These are phyloP conservation scores for Calephelis nemesis DNA, from an alignment of 1,140 invertebrate species.

Conservation along the genomic window DNA sequence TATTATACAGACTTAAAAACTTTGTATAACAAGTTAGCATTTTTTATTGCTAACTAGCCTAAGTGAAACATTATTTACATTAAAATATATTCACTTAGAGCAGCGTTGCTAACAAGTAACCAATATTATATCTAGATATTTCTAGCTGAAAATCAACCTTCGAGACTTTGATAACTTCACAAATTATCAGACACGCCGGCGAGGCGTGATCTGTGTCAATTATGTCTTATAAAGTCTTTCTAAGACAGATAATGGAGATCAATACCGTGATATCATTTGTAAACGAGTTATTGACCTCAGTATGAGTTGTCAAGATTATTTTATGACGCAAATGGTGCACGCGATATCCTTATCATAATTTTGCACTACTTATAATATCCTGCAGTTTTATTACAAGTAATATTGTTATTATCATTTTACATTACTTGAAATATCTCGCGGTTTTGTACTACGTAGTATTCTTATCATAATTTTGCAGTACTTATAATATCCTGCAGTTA, in stretches of 20 bases:
- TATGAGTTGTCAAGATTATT: slow-evolving; percentile 2
- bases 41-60: neutral
- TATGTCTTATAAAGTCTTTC: neutral
- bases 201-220: neutral
- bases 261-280: slow-evolving; percentile 19
- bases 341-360: neutral
- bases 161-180: slow-evolving; percentile 6
- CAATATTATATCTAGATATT: slow-evolving; percentile 8
- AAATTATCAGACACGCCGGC: slow-evolving; percentile 15
- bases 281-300: slow-evolving; percentile 20
- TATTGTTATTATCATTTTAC: no score
- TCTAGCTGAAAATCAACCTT: slow-evolving; percentile 12
- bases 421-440: no score
- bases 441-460: no score
- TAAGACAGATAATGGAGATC: slow-evolving; percentile 16
- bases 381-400: no score
- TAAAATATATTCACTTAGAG: neutral
- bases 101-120: neutral
- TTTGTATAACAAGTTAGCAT: no score
- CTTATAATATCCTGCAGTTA: no score
- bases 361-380: neutral
- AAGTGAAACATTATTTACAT: slow-evolving; percentile 5
- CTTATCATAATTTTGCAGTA: no score
- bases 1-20: no score
- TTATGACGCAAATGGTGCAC: slow-evolving; percentile 1